A percentile compares a stretch with the other conserved stretches of the same genome.
These are phyloP conservation scores for Pteria penguin DNA, from an alignment of 2,888 invertebrate species.

Conservation along the genomic window DNA sequence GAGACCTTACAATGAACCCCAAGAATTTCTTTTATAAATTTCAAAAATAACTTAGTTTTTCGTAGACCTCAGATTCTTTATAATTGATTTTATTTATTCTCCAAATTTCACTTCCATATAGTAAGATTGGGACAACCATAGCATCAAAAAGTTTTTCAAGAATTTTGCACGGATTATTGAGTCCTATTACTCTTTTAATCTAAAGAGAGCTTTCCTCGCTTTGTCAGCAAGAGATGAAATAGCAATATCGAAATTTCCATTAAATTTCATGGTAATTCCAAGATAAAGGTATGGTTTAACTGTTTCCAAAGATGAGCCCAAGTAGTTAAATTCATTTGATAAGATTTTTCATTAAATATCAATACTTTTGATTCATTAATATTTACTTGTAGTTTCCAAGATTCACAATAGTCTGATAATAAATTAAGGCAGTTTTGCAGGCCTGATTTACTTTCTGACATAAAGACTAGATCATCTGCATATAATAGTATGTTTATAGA, in stretches of 20 bases:
- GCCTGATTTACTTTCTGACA: slow-evolving; percentile 20
- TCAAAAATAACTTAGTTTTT: slow-evolving; percentile 35
- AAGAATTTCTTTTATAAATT: too few relatives aligned
- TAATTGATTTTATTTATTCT: background rate
- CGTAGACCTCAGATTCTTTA: slow-evolving; percentile 10
- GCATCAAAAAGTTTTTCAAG: slow-evolving; percentile 11
- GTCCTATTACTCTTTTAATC: slow-evolving; percentile 19
- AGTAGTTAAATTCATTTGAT: background rate
- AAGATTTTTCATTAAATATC: slow-evolving; percentile 22
- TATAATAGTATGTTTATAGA: slow-evolving; percentile 12
- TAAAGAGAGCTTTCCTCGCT: slow-evolving; percentile 13
- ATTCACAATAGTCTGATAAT: slow-evolving; percentile 15
- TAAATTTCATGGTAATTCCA: too few relatives aligned
- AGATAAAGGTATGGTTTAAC: slow-evolving; percentile 8
- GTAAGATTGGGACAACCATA: slow-evolving; percentile 14
- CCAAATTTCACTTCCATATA: slow-evolving; percentile 26
- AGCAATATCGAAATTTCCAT: too few relatives aligned
- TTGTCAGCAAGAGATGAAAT: too few relatives aligned
- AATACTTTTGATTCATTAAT: slow-evolving; percentile 20
- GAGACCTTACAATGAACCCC: slow-evolving; percentile 35
- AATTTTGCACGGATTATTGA: slow-evolving; percentile 25
- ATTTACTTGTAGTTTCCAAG: slow-evolving; percentile 22
- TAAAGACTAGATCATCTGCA: slow-evolving; percentile 26
- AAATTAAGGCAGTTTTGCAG: slow-evolving; percentile 19
- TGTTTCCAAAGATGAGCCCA: slow-evolving; percentile 1